Evolutionary conservation across 2,113 vertebrate species (phyloP).

Genomic region (Cyprinus carpio): DNA sequence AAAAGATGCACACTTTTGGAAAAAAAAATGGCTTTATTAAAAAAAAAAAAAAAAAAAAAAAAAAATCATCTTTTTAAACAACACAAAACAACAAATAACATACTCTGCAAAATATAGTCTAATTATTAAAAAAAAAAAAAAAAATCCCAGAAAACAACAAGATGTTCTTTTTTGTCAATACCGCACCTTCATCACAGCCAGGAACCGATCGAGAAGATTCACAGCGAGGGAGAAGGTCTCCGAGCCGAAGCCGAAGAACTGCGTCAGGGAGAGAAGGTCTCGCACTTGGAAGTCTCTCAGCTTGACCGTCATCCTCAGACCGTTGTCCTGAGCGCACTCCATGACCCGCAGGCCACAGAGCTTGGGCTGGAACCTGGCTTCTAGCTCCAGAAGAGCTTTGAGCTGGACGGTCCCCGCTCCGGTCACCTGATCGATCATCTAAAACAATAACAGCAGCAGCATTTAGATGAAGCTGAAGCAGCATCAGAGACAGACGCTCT

Average conservation of each 20-base stretch:
- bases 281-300: conserved; percentile 91
- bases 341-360: conserved; percentile 85
- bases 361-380: conserved; percentile 86
- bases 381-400: conserved; percentile 81
- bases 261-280: conserved; percentile 89
- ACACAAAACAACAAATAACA: too few species aligned
- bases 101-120: too few species aligned
- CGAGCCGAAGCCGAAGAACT: conserved; percentile 90
- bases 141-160: too few species aligned
- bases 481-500: neutral
- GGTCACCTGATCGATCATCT: conserved; percentile 89
- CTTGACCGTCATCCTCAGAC: conserved; percentile 86
- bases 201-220: conserved; percentile 90
- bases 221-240: conserved; percentile 91
- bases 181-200: conserved; percentile 93
- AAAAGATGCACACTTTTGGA: too few species aligned
- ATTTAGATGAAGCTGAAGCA: neutral
- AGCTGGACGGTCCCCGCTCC: conserved; percentile 78
- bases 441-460: neutral
- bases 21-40: too few species aligned
- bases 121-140: too few species aligned
- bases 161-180: too few species aligned
- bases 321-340: conserved; percentile 86
- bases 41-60: too few species aligned
- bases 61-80: too few species aligned